Conservation (phyloP, 2,888 invertebrate genomes). For the Cantharis nigra region DNA sequence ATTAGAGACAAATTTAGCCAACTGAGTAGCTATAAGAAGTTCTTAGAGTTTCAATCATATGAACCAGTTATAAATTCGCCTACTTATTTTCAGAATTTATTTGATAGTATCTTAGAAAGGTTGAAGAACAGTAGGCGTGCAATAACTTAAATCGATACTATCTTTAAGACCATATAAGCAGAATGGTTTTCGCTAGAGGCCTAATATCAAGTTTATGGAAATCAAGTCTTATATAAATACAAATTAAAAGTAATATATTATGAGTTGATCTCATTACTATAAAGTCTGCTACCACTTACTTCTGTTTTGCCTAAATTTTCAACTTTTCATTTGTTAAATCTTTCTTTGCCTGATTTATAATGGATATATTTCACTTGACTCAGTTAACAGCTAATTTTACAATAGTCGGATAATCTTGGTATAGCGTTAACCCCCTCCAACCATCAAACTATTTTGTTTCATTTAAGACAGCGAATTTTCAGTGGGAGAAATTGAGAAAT, state of each 20-base stretch:
- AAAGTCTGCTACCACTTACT: constrained; percentile 23
- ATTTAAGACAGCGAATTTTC: no score
- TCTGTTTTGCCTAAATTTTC: constrained; percentile 11
- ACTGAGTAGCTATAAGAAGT: background rate
- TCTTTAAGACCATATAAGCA: constrained; percentile 32
- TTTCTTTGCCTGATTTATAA: background rate
- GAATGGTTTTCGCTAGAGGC: constrained; percentile 31
- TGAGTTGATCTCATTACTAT: constrained; percentile 21
- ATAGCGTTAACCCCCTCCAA: no score
- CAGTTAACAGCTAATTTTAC: no score
- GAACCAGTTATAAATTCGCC: constrained; percentile 1
- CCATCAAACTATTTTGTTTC: no score
- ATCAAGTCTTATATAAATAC: constrained; percentile 32
- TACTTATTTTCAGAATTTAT: constrained; percentile 13
- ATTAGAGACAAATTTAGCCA: background rate
- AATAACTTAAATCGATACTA: constrained; percentile 33
- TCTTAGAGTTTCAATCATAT: background rate
- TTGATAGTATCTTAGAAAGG: constrained; percentile 18
- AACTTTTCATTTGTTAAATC: constrained; percentile 1
- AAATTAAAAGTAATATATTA: constrained; percentile 31
- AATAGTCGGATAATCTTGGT: no score
- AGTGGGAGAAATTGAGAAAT: no score
- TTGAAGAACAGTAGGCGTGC: constrained; percentile 33
- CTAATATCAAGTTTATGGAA: constrained; percentile 34
- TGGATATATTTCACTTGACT: no score